Conservation (phyloP, 2,888 invertebrate species). For the Fabriciana adippe region DNA sequence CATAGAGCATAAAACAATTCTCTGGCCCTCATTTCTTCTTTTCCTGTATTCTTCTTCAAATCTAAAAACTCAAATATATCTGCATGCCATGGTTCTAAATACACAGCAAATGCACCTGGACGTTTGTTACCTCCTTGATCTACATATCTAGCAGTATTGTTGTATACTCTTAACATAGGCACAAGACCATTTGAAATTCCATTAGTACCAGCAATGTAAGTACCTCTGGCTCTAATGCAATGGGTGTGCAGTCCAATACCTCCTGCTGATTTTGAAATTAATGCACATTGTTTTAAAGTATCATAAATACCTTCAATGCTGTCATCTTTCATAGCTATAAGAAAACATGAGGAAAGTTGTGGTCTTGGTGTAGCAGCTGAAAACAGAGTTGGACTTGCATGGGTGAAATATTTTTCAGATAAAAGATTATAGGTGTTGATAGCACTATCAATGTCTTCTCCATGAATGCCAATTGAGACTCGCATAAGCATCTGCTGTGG, state of each 20-base stretch:
- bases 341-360: slow-evolving; percentile 97
- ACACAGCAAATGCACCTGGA: slow-evolving; percentile 98
- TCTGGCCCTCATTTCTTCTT: slow-evolving; percentile 96
- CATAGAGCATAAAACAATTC: slow-evolving; percentile 98
- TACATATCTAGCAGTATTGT: slow-evolving; percentile 97
- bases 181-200: slow-evolving; percentile 97
- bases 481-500: slow-evolving; percentile 99
- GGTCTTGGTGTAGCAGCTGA: slow-evolving; percentile 95
- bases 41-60: slow-evolving; percentile 96
- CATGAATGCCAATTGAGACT: slow-evolving; percentile 97
- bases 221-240: slow-evolving; percentile 95
- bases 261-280: slow-evolving; percentile 98
- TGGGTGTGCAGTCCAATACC: slow-evolving; percentile 98
- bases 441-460: slow-evolving; percentile 94
- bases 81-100: slow-evolving; percentile 99
- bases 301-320: slow-evolving; percentile 97
- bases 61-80: slow-evolving; percentile 98
- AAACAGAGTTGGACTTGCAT: slow-evolving; percentile 98
- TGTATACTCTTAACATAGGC: slow-evolving; percentile 97
- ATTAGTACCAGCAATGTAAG: slow-evolving; percentile 96
- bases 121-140: slow-evolving; percentile 99
- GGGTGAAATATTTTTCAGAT: slow-evolving; percentile 98
- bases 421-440: slow-evolving; percentile 98
- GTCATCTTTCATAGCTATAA: slow-evolving; percentile 96
- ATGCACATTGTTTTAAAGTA: slow-evolving; percentile 94